Base-by-base conservation (phyloP, 2,797 vertebrate species). In the Epinephelus malabaricus region DNA sequence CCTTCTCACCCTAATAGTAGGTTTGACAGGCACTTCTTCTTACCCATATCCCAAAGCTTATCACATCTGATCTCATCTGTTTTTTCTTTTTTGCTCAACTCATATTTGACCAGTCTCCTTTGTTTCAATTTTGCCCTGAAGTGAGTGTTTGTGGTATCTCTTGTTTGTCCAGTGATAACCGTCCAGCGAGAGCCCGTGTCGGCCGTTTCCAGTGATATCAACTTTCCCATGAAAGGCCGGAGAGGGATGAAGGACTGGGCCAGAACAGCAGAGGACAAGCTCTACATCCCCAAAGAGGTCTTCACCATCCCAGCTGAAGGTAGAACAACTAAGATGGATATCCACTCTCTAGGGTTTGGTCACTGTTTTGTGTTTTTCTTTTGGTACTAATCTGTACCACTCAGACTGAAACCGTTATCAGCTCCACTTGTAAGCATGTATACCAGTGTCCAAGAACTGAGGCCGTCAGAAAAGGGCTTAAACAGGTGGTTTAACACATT, bases 201-300 rank as follows among this genome's bases (percentile, higher is more conserved):
- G 0, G 98, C 98, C 0, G 97, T 99, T 90, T 99, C 98, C 93
- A 99, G 97, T 0, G 97, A 99, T 92, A 98, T 99, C 92, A 99
- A 98, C 83, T 99, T 99, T 86, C 98, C 98, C 69, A 97, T 99
- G 98, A 97, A 96, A 85, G 98, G 98, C 17, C 96, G 98, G 18
- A 93, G 98, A 88, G 98, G 98, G 62, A 99, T 99, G 98, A 99
- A 99, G 89, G 98, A 99, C 89, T 99, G 98, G 98, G 98, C 97
- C 8, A 95, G 97, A 73, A 97, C 96, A 85, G 97, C 98, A 0
- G 98, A 99, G 82, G 98, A 99, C 94, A 99, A 99, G 72, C 97
- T 99, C 86, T 99, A 97, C 93, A 97, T 99, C 84, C 98, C 98
- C 66, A 97, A 99, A 94, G 97, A 98, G 92, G 97, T 99, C 90